Evolutionary conservation across 2,797 vertebrate genomes (phyloP), one percentile per base, ranked within the genome.

Genomic region (Distichodus sexfasciatus): DNA sequence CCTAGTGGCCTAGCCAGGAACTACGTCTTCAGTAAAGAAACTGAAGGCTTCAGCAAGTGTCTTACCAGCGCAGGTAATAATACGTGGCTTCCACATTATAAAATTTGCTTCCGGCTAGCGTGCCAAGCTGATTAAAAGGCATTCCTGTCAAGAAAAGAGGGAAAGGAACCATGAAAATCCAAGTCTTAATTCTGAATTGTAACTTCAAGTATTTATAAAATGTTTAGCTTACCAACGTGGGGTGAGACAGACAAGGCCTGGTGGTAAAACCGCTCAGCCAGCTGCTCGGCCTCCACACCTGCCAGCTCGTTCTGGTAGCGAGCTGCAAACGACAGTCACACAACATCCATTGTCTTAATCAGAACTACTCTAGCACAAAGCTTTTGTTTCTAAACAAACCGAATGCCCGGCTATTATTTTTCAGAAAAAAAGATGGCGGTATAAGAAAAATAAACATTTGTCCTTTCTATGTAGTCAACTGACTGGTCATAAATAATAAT

Each of bases 41-140:
- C 14, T 35, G 17, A 11, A 35, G 8, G 2, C 0, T n/a, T 9
- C n/a, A 47, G 1, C 4, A 6, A 11, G 0, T 2, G 12, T 79
- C 94, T 96, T 78, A 98, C 97, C 97, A 98, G 83, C 96, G 96
- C 65, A 98, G 81, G 87, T 98, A 99, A 86, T 95, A 98, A 70
- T 98, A 98, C 2, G 95, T 98, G 0, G 97, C 97, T 81, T 98
- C 96, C 55, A 98, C 96, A 0, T 96, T 97, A 85, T 97, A 99
- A 84, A 94, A 97, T 62, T 96, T 98, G 87, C 96, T 96, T 66
- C 95, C 97, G 6, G 96, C 94, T 80, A 99, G 77, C 0, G 96
- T 99, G 47, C 97, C 97, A 71, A 99, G 87, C 71, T 98, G 97
- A 86, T 99, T 99, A 80, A 97, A 99, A 55, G 96, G 96, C 97